Percentiles rank a stretch among this genome's conserved stretches.
Evolutionary conservation across 2,888 invertebrate genomes (phyloP).

Genomic region (Pyrrhosoma nymphula): DNA sequence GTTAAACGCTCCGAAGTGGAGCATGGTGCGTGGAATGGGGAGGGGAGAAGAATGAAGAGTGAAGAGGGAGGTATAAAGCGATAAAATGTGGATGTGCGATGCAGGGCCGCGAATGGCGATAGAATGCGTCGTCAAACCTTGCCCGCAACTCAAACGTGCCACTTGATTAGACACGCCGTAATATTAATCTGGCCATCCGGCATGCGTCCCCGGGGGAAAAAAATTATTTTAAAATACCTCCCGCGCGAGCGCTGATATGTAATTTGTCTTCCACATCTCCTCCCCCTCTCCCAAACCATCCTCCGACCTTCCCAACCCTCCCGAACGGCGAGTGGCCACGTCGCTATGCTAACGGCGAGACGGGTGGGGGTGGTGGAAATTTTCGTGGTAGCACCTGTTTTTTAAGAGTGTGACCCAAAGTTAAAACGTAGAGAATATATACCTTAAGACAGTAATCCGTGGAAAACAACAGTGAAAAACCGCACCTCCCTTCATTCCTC

Average conservation of each 20-base stretch:
- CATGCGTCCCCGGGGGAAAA: background rate
- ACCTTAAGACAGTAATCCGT: no score
- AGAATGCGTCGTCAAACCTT: background rate
- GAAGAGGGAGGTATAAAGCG: background rate
- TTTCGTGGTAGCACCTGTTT: no score
- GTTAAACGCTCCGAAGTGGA: background rate
- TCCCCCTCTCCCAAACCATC: background rate
- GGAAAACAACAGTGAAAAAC: no score
- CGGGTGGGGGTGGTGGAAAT: no score
- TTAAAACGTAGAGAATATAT: no score
- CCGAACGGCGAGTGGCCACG: no score
- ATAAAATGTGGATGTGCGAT: background rate
- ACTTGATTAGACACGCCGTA: constrained; percentile 11
- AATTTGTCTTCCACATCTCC: background rate
- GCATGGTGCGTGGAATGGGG: no score
- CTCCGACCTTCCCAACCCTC: background rate
- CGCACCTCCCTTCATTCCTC: no score
- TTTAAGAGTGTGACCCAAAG: no score
- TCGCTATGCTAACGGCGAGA: no score
- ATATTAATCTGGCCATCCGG: background rate
- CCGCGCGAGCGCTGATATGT: no score
- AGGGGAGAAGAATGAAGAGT: no score
- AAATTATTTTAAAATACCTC: background rate
- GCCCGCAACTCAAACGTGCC: background rate
- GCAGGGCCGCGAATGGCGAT: background rate